These are phyloP conservation scores for Epirrhoe alternata DNA, from an alignment of 2,888 invertebrate species.

Conservation along the genomic window DNA sequence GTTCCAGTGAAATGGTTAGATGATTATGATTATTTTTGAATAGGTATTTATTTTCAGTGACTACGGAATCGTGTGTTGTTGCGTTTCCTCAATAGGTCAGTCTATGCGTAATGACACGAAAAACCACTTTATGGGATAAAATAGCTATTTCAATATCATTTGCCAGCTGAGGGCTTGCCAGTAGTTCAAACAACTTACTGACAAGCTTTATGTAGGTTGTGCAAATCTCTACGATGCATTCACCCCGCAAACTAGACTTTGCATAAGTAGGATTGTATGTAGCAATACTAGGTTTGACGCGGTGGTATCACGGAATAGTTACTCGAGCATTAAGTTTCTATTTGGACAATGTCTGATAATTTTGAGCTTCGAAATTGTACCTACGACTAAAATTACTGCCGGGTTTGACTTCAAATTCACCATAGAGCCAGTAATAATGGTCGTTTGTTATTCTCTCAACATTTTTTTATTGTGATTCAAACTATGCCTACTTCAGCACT, in stretches of 20 bases:
- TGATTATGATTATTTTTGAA: no score
- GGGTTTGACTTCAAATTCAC: no score
- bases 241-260: neutral
- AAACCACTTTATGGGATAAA: conserved; percentile 1
- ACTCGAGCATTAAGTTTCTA: neutral
- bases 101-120: neutral
- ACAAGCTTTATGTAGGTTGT: conserved; percentile 1
- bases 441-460: no score
- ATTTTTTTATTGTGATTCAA: no score
- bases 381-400: no score
- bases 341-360: neutral
- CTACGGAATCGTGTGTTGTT: no score
- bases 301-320: neutral
- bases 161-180: neutral
- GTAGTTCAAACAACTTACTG: neutral
- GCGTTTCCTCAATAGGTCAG: neutral
- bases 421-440: no score
- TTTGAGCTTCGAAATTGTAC: neutral
- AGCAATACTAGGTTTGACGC: neutral
- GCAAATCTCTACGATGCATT: conserved; percentile 8
- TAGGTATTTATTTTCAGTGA: no score
- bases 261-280: neutral
- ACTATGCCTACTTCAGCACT: no score
- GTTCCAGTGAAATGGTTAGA: no score
- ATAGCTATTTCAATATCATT: neutral